Conservation (phyloP, 1,140 invertebrate species). For the Saxidomus purpurata region DNA sequence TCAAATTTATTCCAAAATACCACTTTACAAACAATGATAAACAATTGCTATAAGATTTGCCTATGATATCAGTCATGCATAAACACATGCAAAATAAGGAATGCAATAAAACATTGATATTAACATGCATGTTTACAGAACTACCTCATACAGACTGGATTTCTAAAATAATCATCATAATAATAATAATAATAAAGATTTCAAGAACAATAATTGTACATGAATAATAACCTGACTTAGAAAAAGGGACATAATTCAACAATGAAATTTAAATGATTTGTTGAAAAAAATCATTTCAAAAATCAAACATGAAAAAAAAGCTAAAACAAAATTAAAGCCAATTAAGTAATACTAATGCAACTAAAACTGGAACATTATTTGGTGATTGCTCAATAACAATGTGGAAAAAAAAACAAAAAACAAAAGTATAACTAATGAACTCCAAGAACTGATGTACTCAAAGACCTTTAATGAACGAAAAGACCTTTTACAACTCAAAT, state of each 20-base stretch:
- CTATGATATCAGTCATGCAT: background rate
- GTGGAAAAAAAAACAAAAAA: background rate
- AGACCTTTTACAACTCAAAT: too few species aligned
- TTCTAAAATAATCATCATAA: slow-evolving; percentile 37
- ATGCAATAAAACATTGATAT: slow-evolving; percentile 10
- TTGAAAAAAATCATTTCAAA: background rate
- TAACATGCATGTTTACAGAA: slow-evolving; percentile 38
- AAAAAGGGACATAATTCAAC: slow-evolving; percentile 36
- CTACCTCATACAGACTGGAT: slow-evolving; percentile 39
- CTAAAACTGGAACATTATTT: slow-evolving; percentile 14
- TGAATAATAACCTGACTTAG: slow-evolving; percentile 42
- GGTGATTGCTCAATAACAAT: slow-evolving; percentile 17
- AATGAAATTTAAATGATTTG: background rate
- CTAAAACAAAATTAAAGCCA: slow-evolving; percentile 18
- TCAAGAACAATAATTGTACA: slow-evolving; percentile 32
- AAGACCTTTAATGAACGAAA: background rate
- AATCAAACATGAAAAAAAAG: slow-evolving; percentile 19
- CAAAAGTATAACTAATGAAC: slow-evolving; percentile 22
- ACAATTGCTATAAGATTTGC: background rate
- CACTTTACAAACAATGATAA: background rate
- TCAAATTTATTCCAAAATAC: background rate
- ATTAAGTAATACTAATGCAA: background rate
- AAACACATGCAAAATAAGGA: slow-evolving; percentile 42
- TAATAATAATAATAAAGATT: slow-evolving; percentile 34
- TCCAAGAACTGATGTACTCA: background rate